Conservation (phyloP, 2,113 vertebrate genomes). For the Hippocampus comes region DNA sequence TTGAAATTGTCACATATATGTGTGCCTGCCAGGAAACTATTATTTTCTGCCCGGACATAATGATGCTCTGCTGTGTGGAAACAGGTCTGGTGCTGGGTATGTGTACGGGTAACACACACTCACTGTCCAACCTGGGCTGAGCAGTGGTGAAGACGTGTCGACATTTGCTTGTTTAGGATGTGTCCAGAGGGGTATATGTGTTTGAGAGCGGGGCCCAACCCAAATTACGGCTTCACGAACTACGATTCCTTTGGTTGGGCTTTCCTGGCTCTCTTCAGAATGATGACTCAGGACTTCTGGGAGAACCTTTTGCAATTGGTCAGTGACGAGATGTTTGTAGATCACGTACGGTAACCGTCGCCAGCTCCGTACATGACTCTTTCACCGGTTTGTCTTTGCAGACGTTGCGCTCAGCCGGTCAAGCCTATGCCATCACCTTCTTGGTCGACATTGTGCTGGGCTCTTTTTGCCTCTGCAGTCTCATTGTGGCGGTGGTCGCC, state of each 20-base stretch:
- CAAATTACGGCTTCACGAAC: conserved; percentile 93
- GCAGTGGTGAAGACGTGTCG: background rate
- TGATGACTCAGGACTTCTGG: conserved; percentile 97
- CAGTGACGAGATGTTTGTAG: conserved; percentile 8
- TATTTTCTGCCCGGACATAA: conserved; percentile 77
- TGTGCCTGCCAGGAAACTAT: conserved; percentile 73
- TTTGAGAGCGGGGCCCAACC: conserved; percentile 85
- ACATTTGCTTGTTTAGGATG: conserved; percentile 64
- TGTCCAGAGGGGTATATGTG: conserved; percentile 86
- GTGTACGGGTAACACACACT: conserved; percentile 15
- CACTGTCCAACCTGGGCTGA: background rate
- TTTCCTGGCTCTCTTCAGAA: conserved; percentile 88
- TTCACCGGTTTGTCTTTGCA: conserved; percentile 59
- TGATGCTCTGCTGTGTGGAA: conserved; percentile 89
- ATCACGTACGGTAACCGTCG: background rate
- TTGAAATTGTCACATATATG: background rate
- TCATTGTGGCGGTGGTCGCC: conserved; percentile 93
- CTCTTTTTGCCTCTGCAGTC: conserved; percentile 95
- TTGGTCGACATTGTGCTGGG: conserved; percentile 92
- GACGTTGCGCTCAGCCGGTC: conserved; percentile 89
- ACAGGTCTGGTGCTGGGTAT: conserved; percentile 89
- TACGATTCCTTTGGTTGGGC: conserved; percentile 92
- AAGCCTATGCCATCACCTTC: conserved; percentile 96
- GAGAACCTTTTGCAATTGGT: conserved; percentile 96
- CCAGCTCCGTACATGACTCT: too few relatives aligned